A percentile compares a stretch with the other conserved stretches of the same genome.
Evolutionary conservation across 2,113 vertebrate species (phyloP).

Genomic region (Montifringilla adamsi): DNA sequence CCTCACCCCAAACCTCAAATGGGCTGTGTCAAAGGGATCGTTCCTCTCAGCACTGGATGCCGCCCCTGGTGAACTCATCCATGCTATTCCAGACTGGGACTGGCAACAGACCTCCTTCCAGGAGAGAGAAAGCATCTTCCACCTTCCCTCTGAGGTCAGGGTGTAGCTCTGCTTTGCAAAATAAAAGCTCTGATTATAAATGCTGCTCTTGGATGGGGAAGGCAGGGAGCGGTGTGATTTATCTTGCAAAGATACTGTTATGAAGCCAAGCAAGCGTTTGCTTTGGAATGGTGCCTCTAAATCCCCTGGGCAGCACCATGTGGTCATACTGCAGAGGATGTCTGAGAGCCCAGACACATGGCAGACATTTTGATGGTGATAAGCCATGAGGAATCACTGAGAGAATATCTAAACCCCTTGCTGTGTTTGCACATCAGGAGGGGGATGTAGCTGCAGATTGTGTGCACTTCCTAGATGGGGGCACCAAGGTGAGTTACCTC

Average conservation of each 20-base stretch:
- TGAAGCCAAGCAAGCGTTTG: background rate
- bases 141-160: background rate
- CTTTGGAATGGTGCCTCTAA: background rate
- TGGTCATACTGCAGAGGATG: background rate
- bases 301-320: background rate
- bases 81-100: background rate
- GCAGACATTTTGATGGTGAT: background rate
- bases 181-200: background rate
- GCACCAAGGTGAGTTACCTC: background rate
- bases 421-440: background rate
- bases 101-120: background rate
- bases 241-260: background rate
- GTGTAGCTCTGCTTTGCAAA: conserved; percentile 3
- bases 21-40: background rate
- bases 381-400: background rate
- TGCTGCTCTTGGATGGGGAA: background rate
- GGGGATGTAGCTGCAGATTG: background rate
- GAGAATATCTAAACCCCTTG: background rate
- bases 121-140: background rate
- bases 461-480: background rate
- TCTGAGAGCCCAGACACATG: background rate
- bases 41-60: background rate
- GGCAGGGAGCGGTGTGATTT: background rate
- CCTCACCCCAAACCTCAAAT: conserved; percentile 38
- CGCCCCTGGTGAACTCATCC: background rate